Conservation (phyloP, 2,797 vertebrate genomes). For the Cottoperca gobio region DNA sequence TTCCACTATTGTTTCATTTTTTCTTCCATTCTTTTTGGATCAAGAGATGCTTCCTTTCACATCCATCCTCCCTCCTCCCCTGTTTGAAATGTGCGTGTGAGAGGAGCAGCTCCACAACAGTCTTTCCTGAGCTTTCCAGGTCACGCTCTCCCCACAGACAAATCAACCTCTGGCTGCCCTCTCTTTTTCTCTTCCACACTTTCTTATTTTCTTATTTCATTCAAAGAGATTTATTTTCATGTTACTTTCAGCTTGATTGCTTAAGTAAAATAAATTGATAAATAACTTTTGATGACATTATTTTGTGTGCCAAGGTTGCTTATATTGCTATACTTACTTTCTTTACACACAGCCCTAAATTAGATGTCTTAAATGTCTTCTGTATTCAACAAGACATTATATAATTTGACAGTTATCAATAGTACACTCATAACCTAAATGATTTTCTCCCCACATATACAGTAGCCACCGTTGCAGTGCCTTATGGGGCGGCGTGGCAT, state of each 20-base stretch:
- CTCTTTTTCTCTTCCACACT: constrained; percentile 6
- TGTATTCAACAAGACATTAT: background rate
- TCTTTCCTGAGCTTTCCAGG: constrained; percentile 60
- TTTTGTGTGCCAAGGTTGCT: background rate
- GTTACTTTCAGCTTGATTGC: constrained; percentile 21
- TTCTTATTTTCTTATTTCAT: constrained; percentile 23
- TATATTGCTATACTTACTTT: background rate
- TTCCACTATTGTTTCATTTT: background rate
- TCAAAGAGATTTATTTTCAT: background rate
- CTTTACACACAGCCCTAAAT: too few relatives aligned
- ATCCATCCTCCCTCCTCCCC: constrained; percentile 30
- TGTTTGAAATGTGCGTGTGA: constrained; percentile 59
- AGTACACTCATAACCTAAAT: background rate
- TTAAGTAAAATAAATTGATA: constrained; percentile 5
- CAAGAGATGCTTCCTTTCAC: background rate
- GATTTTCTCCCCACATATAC: background rate
- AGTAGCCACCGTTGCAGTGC: background rate
- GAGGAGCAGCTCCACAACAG: constrained; percentile 23
- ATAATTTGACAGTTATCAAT: background rate
- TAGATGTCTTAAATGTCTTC: too few relatives aligned
- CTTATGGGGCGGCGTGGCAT: too few relatives aligned
- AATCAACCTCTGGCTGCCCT: constrained; percentile 48
- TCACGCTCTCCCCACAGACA: constrained; percentile 56
- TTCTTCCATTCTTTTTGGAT: constrained; percentile 11
- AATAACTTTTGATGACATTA: constrained; percentile 24